Percentiles rank a stretch among this genome's conserved stretches.
phyloP scores from a whole-genome alignment of 2,113 vertebrate genomes.

The Pogona vitticeps region DNA sequence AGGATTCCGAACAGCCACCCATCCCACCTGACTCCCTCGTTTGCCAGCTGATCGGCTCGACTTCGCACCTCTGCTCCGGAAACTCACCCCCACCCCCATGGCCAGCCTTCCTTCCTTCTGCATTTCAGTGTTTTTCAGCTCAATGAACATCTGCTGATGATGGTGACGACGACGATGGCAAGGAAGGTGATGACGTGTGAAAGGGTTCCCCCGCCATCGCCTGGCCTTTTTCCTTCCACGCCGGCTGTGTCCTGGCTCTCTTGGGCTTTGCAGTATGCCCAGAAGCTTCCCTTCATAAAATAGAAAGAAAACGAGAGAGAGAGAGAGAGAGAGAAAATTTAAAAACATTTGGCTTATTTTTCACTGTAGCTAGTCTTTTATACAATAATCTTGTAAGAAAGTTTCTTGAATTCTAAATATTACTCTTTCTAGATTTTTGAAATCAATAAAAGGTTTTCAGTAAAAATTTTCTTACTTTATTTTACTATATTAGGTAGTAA shows the following conservation, averaged over 20 bases:
- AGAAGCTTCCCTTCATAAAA: slow-evolving; percentile 98
- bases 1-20: slow-evolving; percentile 69
- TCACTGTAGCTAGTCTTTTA: slow-evolving; percentile 99
- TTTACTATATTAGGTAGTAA: slow-evolving; percentile 99
- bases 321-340: slow-evolving; percentile 84
- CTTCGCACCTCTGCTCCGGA: slow-evolving; percentile 75
- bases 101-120: slow-evolving; percentile 82
- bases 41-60: slow-evolving; percentile 73
- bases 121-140: slow-evolving; percentile 92
- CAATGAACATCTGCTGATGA: slow-evolving; percentile 83
- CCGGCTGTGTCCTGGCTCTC: slow-evolving; percentile 90
- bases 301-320: slow-evolving; percentile 80
- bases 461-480: slow-evolving; percentile 99
- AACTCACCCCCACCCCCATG: slow-evolving; percentile 22
- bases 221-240: slow-evolving; percentile 84
- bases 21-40: no score
- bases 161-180: slow-evolving; percentile 46
- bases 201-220: slow-evolving; percentile 84
- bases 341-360: slow-evolving; percentile 99
- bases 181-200: no score
- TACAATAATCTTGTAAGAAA: slow-evolving; percentile 99
- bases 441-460: slow-evolving; percentile 98
- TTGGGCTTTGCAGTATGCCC: slow-evolving; percentile 95
- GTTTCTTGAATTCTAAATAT: slow-evolving; percentile 99
- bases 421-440: slow-evolving; percentile 99